Conservation (phyloP, 2,113 vertebrate species). For the Paracanthobrama guichenoti region DNA sequence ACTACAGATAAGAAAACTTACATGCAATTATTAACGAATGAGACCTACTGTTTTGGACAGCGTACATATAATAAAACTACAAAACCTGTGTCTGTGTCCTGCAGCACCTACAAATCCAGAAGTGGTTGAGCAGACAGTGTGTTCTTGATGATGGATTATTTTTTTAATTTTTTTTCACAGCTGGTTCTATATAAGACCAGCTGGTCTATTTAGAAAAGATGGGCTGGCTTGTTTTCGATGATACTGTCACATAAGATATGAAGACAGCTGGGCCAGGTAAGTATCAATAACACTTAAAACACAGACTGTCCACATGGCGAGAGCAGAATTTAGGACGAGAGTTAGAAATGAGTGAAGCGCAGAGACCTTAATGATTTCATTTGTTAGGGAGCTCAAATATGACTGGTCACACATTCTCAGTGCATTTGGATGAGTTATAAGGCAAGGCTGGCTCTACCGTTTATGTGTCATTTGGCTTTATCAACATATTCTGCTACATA, state of each 20-base stretch:
- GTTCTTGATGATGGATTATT: neutral
- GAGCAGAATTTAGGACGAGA: slow-evolving; percentile 57
- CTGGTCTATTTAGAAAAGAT: slow-evolving; percentile 16
- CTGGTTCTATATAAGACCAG: slow-evolving; percentile 1
- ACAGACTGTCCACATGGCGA: slow-evolving; percentile 36
- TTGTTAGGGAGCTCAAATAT: slow-evolving; percentile 69
- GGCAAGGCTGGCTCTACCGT: neutral
- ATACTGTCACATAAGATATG: slow-evolving; percentile 46
- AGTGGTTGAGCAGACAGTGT: neutral
- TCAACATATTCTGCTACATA: slow-evolving; percentile 20
- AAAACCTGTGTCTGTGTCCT: neutral
- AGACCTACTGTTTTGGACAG: neutral
- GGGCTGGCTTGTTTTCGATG: slow-evolving; percentile 41
- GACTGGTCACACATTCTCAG: slow-evolving; percentile 51
- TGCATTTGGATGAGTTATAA: slow-evolving; percentile 31
- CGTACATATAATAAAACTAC: neutral
- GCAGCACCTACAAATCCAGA: neutral
- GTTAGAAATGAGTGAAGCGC: slow-evolving; percentile 37
- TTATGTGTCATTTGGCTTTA: slow-evolving; percentile 25
- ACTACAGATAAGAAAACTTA: neutral
- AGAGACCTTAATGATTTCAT: slow-evolving; percentile 62
- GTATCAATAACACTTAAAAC: slow-evolving; percentile 63
- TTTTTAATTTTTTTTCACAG: neutral
- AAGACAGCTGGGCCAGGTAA: slow-evolving; percentile 50
- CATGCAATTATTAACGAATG: neutral